Evolutionary conservation across 1,140 invertebrate species (phyloP), one percentile per base, ranked within the genome.

Genomic region (Drosophila asahinai): DNA sequence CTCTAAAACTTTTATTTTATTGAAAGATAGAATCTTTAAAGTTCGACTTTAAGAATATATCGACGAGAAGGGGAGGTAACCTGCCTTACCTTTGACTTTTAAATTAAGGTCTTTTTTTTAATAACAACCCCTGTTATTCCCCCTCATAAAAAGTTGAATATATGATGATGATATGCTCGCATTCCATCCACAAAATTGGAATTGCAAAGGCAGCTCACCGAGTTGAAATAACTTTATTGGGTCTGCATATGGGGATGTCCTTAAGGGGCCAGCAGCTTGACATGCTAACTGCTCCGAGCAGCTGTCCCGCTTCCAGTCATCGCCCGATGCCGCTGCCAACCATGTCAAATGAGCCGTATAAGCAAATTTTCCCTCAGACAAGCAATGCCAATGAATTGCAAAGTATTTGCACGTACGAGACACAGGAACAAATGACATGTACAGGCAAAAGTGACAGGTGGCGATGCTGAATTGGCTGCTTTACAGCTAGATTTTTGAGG

Each of bases 341-440:
- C 51, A 59, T 40, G 75, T 66, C 76, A 79, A 79, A 79, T 79
- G 75, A 79, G 76, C 57, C 76, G 75, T 71, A 78, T 79, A 79
- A 79, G 75, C 75, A 79, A 79, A 78, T 79, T 79, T 79, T 79
- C 30, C 64, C 59, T 30, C 72, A 76, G 70, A 75, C 73, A 64
- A 70, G 49, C 76, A 63, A 60, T 63, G 76, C 76, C 76, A 78
- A 78, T 78, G 76, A 79, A 78, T 78, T 71, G 71, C 73, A 76
- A 76, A 76, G 72, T 76, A 76, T 76, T 78, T 78, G 76, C 76
- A 78, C 76, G 76, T 78, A 62, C 74, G 49, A 78, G 66, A 71
- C 75, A 78, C 65, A 45, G 67, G 43, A 78, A 77, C 58, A 78
- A 77, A 76, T 76, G 72, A 55, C 71, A 61, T 73, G 51, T 45